These are phyloP conservation scores for Synergus japonicus DNA, from an alignment of 2,888 invertebrate species.

Conservation along the genomic window DNA sequence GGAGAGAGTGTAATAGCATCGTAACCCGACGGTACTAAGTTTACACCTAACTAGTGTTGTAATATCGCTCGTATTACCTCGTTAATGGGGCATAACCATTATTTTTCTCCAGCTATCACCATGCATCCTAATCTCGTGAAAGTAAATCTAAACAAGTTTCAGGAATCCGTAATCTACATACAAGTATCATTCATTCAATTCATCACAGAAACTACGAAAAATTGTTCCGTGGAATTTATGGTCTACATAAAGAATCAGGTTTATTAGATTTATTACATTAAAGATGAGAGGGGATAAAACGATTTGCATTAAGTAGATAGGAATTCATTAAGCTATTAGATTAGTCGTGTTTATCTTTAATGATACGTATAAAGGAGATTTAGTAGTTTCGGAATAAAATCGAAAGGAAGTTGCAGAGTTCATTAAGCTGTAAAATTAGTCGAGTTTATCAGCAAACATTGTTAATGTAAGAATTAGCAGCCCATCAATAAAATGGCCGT, in stretches of 20 bases:
- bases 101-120: not conserved
- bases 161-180: not conserved
- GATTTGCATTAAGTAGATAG: not conserved
- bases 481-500: constrained; percentile 8
- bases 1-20: constrained; percentile 14
- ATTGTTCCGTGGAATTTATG: not conserved
- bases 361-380: not conserved
- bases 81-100: not conserved
- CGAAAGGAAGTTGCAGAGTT: not conserved
- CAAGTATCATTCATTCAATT: not conserved
- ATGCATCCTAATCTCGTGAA: not conserved
- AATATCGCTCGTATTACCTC: not conserved
- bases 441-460: not conserved
- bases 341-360: not conserved
- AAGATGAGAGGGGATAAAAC: not conserved
- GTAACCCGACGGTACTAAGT: constrained; percentile 37
- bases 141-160: not conserved
- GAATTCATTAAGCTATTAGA: not conserved
- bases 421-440: not conserved
- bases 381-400: not conserved
- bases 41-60: not conserved
- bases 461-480: constrained; percentile 15
- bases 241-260: not conserved
- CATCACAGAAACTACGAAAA: not conserved
- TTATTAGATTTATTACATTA: not conserved